phyloP scores from a whole-genome alignment of 2,113 vertebrate genomes.

The Galbula dea region DNA sequence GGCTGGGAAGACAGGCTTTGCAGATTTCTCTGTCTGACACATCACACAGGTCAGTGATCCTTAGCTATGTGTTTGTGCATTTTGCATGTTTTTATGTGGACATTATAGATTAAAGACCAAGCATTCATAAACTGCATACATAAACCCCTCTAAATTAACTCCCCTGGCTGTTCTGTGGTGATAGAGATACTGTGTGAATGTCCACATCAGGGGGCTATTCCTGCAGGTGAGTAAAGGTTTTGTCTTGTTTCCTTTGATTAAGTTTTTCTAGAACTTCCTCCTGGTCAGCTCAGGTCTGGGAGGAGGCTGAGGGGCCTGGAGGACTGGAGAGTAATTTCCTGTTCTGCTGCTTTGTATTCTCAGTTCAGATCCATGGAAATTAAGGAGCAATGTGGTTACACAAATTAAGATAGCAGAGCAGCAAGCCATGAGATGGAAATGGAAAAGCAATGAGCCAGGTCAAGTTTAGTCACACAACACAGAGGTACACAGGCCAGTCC shows the following conservation, averaged over 20 bases:
- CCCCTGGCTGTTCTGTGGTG: not conserved
- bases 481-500: not conserved
- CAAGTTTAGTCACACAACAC: not conserved
- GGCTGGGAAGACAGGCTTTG: not conserved
- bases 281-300: not conserved
- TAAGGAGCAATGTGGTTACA: not conserved
- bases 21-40: not conserved
- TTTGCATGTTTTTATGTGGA: not conserved
- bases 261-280: not conserved
- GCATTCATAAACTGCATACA: not conserved
- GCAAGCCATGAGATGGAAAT: not conserved
- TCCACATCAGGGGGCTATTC: accelerated
- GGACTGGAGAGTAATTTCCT: not conserved
- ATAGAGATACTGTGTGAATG: not conserved
- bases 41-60: not conserved
- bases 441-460: not conserved
- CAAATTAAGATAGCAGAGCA: not conserved
- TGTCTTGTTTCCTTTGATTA: not conserved
- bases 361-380: not conserved
- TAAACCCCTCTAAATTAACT: not conserved
- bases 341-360: not conserved
- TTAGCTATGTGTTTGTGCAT: not conserved
- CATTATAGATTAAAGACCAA: not conserved
- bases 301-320: not conserved
- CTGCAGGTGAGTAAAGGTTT: not conserved